Percentiles rank a stretch among this genome's conserved stretches.
phyloP scores from a whole-genome alignment of 1,140 invertebrate species.

The Diprion similis region DNA sequence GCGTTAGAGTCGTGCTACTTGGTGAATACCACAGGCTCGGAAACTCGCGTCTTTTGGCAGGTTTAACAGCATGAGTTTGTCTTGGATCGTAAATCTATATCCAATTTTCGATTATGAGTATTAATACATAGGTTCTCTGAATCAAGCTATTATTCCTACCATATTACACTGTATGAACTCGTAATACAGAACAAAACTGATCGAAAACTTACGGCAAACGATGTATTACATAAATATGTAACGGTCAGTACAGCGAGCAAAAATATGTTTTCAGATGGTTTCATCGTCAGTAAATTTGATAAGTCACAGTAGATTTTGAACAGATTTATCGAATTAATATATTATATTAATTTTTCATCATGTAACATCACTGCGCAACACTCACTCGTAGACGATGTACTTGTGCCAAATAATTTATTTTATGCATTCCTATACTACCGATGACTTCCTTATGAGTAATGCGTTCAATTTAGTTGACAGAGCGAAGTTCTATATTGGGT shows the following conservation, averaged over 20 bases:
- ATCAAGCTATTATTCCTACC: too few species aligned
- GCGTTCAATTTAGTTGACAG: background rate
- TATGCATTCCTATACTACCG: background rate
- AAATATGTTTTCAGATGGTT: background rate
- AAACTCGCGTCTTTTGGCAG: constrained; percentile 41
- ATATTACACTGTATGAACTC: too few species aligned
- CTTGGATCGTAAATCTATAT: constrained; percentile 50
- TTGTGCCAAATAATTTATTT: background rate
- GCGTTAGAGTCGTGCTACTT: background rate
- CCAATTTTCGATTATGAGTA: background rate
- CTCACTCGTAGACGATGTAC: too few species aligned
- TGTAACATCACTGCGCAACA: too few species aligned
- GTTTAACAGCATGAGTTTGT: constrained; percentile 45
- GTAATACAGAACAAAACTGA: too few species aligned
- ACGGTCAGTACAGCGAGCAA: background rate
- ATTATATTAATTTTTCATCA: too few species aligned
- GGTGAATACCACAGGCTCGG: constrained; percentile 41
- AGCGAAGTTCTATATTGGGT: background rate
- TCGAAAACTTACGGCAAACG: background rate
- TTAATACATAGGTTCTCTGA: too few species aligned
- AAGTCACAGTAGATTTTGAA: too few species aligned
- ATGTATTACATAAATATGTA: background rate
- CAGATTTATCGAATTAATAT: too few species aligned
- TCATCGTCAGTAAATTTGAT: background rate
- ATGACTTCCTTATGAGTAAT: background rate